Evolutionary conservation across 1,140 invertebrate genomes (phyloP).

Genomic region (Radopholus similis): DNA sequence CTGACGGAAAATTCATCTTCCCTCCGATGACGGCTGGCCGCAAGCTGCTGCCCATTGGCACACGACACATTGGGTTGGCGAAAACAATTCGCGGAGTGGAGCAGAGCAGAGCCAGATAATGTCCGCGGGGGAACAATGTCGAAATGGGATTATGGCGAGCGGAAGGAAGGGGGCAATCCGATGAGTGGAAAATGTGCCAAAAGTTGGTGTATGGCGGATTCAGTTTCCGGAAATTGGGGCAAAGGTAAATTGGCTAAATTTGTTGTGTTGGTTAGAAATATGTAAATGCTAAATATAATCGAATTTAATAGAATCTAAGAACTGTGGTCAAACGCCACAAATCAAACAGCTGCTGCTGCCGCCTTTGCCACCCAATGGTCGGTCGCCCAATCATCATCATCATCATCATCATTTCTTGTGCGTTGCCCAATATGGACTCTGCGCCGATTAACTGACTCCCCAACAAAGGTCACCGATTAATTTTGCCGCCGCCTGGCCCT

Average conservation of each 20-base stretch:
- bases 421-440: not conserved
- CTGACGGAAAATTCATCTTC: not conserved
- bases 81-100: not conserved
- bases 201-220: too few relatives aligned
- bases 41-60: too few relatives aligned
- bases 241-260: too few relatives aligned
- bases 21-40: too few relatives aligned
- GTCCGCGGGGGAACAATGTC: not conserved
- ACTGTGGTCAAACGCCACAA: too few relatives aligned
- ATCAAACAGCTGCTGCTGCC: not conserved
- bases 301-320: too few relatives aligned
- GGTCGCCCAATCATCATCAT: not conserved
- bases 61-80: not conserved
- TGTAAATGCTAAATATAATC: too few relatives aligned
- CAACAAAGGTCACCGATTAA: not conserved
- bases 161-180: too few relatives aligned
- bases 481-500: slow-evolving; percentile 1
- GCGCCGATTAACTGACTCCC: not conserved
- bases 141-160: not conserved
- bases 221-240: too few relatives aligned
- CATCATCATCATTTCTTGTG: not conserved
- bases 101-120: not conserved
- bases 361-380: not conserved
- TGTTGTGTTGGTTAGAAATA: too few relatives aligned
- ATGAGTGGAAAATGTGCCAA: too few relatives aligned